Conservation (phyloP, 2,797 vertebrate genomes). For the Rhinatrema bivittatum region DNA sequence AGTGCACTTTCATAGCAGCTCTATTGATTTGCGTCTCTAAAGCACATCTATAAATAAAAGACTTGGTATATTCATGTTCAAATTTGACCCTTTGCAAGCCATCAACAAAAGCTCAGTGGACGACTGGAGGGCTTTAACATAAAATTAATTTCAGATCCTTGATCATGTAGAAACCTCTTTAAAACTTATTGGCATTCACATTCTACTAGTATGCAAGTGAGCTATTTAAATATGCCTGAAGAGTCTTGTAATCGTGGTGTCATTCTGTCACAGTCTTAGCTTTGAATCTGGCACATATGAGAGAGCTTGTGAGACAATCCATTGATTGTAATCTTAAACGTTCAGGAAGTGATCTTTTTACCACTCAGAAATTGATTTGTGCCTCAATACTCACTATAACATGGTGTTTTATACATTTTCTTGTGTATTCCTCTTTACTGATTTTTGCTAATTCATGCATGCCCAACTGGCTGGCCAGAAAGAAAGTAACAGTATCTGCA, state of each 20-base stretch:
- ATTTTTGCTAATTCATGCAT: slow-evolving; percentile 2
- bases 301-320: background rate
- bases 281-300: background rate
- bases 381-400: too few relatives aligned
- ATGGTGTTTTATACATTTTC: too few relatives aligned
- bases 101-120: background rate
- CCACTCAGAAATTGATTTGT: too few relatives aligned
- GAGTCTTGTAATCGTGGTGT: background rate
- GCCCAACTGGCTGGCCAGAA: background rate
- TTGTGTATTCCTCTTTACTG: slow-evolving; percentile 4
- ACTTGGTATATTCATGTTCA: slow-evolving; percentile 5
- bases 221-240: background rate
- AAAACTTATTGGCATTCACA: slow-evolving; percentile 1
- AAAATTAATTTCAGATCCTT: background rate
- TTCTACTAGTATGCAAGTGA: too few relatives aligned
- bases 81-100: slow-evolving; percentile 17
- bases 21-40: slow-evolving; percentile 18
- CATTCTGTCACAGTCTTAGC: background rate
- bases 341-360: slow-evolving; percentile 2
- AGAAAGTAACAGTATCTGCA: slow-evolving; percentile 6
- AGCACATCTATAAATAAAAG: slow-evolving; percentile 15
- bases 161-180: background rate
- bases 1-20: slow-evolving; percentile 17
- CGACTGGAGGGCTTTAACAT: background rate
- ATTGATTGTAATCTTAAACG: slow-evolving; percentile 5